phyloP scores from a whole-genome alignment of 2,797 vertebrate species.

The Oophaga sylvatica region DNA sequence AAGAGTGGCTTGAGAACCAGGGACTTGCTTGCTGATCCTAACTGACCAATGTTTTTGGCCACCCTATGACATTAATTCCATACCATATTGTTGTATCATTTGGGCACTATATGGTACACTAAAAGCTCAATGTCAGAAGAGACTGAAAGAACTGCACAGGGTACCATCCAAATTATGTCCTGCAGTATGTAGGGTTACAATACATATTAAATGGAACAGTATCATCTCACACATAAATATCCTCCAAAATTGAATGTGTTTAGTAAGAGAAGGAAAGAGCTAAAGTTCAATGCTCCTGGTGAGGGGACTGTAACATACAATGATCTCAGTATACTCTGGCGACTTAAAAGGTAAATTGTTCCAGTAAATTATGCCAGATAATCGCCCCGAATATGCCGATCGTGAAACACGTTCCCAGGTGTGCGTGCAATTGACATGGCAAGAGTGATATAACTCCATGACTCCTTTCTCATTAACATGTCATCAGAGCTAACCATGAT shows the following conservation, averaged over 20 bases:
- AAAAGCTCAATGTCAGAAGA: too few relatives aligned
- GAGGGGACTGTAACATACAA: background rate
- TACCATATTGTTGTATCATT: too few relatives aligned
- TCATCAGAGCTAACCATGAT: constrained; percentile 38
- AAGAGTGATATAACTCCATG: constrained; percentile 11
- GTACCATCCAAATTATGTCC: background rate
- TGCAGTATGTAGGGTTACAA: background rate
- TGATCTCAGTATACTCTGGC: background rate
- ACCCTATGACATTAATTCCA: too few relatives aligned
- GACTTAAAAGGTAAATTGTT: background rate
- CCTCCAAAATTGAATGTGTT: background rate
- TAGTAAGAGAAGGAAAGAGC: background rate
- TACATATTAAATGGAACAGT: background rate
- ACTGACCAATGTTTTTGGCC: too few relatives aligned
- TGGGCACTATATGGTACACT: too few relatives aligned
- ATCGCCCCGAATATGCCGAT: constrained; percentile 4
- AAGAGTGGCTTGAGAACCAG: too few relatives aligned
- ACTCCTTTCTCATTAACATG: constrained; percentile 30
- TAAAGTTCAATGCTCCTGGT: background rate
- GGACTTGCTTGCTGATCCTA: too few relatives aligned
- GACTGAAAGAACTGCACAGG: too few relatives aligned
- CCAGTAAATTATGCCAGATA: constrained; percentile 20
- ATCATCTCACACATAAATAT: background rate
- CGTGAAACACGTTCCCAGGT: constrained; percentile 13
- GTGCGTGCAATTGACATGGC: constrained; percentile 34